Conservation (phyloP, 2,888 invertebrate genomes). For the Laothoe populi region DNA sequence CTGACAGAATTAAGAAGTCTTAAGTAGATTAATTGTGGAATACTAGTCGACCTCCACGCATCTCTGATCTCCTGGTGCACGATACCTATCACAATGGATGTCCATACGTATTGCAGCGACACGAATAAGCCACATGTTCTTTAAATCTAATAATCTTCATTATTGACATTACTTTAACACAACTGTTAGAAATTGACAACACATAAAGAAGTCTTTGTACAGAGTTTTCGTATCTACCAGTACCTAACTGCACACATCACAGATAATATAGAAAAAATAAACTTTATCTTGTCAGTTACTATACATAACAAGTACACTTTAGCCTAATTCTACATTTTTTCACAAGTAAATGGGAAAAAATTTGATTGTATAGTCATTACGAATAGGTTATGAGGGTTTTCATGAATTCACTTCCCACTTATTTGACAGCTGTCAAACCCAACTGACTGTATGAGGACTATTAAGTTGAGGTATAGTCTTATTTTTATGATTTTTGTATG, state of each 20-base stretch:
- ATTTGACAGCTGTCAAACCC: slow-evolving; percentile 13
- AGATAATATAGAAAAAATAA: slow-evolving; percentile 77
- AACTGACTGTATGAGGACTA: slow-evolving; percentile 6
- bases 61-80: slow-evolving; percentile 50
- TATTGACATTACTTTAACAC: slow-evolving; percentile 45
- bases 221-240: slow-evolving; percentile 61
- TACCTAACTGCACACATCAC: slow-evolving; percentile 71
- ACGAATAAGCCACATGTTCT: slow-evolving; percentile 72
- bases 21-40: neutral
- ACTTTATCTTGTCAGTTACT: slow-evolving; percentile 60
- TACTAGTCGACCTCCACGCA: slow-evolving; percentile 24
- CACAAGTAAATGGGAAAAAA: slow-evolving; percentile 25
- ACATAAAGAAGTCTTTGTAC: slow-evolving; percentile 72
- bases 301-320: slow-evolving; percentile 75
- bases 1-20: neutral
- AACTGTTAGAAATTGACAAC: slow-evolving; percentile 75
- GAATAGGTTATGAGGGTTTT: slow-evolving; percentile 21
- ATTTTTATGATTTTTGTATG: neutral
- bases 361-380: slow-evolving; percentile 24
- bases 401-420: slow-evolving; percentile 8
- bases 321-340: slow-evolving; percentile 53
- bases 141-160: slow-evolving; percentile 53
- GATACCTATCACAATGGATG: slow-evolving; percentile 54
- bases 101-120: slow-evolving; percentile 60
- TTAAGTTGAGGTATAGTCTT: slow-evolving; percentile 14